Base-by-base conservation (phyloP, 2,888 invertebrate genomes). In the Drosophila recens region DNA sequence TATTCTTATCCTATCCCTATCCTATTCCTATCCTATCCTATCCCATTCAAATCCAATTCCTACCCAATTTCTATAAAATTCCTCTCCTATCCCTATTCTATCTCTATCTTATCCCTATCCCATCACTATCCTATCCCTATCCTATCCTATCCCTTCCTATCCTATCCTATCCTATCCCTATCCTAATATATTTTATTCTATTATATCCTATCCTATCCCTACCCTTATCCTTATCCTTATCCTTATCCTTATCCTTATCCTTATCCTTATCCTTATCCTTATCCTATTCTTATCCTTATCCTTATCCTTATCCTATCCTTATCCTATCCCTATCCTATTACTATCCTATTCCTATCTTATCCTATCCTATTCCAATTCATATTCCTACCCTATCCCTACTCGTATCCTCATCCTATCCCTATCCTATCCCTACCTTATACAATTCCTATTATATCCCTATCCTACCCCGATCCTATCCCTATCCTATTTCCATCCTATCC, bases 291-390 rank as follows among this genome's bases (percentile, higher is more conserved):
- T 42, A 17, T 42, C 17, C 15, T 8, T 15, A 42, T 17, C 10
- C 20, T n/a, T 20, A 11, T 3, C 20, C 43, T 1, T 43, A 20
- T 11, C 11, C 17, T 20, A 11, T 20, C 11, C 43, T 27, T 42
- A 17, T 40, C 42, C 15, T 42, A 17, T 42, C 17, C 42, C 15
- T 42, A 17, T 42, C 42, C 15, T 42, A 42, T 42, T 40, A 17
- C 8, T 42, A 42, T 42, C 42, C 42, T 46, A 46, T 4, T 45
- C 13, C 45, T 46, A 27, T 45, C 45, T n/a, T 13, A 38, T 38
- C 38, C 38, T 38, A 38, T 38, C n/a, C 38, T n/a, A n/a, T n/a
- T n/a, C n/a, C n/a, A n/a, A n/a, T n/a, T n/a, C n/a, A n/a, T 20
- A 43, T 43, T 10, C 4, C 43, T 11, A 45, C 27, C 4, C 17